Evolutionary conservation across 2,797 vertebrate genomes (phyloP).

Genomic region (Halcyon chelicuti): DNA sequence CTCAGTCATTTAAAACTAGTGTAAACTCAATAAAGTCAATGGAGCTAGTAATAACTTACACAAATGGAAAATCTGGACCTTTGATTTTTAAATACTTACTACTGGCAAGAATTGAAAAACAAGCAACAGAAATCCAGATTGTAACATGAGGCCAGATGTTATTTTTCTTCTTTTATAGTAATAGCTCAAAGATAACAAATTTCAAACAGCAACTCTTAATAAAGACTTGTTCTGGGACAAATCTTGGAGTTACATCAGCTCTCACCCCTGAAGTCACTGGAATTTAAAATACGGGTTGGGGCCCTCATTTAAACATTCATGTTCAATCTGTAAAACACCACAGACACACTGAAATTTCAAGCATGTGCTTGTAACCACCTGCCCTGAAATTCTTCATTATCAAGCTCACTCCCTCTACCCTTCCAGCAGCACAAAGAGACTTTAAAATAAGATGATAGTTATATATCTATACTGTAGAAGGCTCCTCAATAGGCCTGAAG

Average conservation of each 20-base stretch:
- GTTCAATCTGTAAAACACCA: background rate
- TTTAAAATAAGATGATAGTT: background rate
- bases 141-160: background rate
- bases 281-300: background rate
- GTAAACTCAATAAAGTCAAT: background rate
- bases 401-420: background rate
- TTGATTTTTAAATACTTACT: constrained; percentile 42
- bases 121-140: background rate
- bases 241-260: background rate
- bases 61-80: constrained; percentile 10
- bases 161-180: background rate
- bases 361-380: background rate
- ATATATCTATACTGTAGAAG: background rate
- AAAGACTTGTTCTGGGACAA: background rate
- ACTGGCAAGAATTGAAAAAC: background rate
- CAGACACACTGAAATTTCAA: background rate
- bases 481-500: background rate
- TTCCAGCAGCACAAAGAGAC: background rate
- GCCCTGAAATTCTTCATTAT: background rate
- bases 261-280: background rate
- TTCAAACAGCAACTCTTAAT: background rate
- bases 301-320: background rate
- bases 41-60: background rate
- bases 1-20: background rate
- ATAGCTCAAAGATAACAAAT: background rate